Evolutionary conservation across 2,113 vertebrate species (phyloP).

Genomic region (Melanotaenia duboulayi): DNA sequence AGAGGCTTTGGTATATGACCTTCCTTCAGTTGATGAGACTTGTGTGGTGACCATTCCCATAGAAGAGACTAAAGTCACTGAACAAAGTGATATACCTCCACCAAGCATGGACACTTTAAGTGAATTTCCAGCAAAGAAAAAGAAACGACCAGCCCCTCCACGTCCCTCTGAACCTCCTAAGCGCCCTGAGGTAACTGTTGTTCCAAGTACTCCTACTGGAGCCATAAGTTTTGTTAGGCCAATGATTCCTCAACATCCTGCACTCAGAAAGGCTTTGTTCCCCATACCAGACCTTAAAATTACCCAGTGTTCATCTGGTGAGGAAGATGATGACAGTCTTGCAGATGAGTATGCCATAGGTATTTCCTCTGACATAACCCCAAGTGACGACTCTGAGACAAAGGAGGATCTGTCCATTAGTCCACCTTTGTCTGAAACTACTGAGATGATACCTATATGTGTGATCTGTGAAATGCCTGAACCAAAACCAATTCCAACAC

Average conservation of each 20-base stretch:
- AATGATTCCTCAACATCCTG: constrained; percentile 79
- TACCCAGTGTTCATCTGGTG: constrained; percentile 95
- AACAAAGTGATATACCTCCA: constrained; percentile 79
- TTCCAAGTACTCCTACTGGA: constrained; percentile 63
- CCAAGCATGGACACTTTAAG: constrained; percentile 83
- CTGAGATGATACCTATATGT: constrained; percentile 86
- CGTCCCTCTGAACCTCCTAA: constrained; percentile 79
- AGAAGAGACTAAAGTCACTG: constrained; percentile 77
- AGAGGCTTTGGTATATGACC: constrained; percentile 72
- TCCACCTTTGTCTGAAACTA: constrained; percentile 80
- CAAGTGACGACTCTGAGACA: constrained; percentile 85
- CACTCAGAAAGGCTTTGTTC: constrained; percentile 84
- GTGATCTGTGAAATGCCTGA: constrained; percentile 88
- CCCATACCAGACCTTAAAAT: constrained; percentile 98
- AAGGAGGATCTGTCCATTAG: constrained; percentile 78
- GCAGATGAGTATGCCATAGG: constrained; percentile 85
- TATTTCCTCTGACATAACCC: constrained; percentile 87
- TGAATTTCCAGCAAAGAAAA: constrained; percentile 86
- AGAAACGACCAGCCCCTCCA: constrained; percentile 83
- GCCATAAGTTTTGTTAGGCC: constrained; percentile 72
- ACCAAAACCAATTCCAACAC: constrained; percentile 81
- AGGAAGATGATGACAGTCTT: constrained; percentile 90
- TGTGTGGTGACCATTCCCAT: constrained; percentile 89
- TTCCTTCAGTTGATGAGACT: constrained; percentile 83
- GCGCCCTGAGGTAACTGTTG: constrained; percentile 73